Evolutionary conservation across 2,113 vertebrate genomes (phyloP), one percentile per base, ranked within the genome.

Genomic region (Coryphaenoides rupestris): DNA sequence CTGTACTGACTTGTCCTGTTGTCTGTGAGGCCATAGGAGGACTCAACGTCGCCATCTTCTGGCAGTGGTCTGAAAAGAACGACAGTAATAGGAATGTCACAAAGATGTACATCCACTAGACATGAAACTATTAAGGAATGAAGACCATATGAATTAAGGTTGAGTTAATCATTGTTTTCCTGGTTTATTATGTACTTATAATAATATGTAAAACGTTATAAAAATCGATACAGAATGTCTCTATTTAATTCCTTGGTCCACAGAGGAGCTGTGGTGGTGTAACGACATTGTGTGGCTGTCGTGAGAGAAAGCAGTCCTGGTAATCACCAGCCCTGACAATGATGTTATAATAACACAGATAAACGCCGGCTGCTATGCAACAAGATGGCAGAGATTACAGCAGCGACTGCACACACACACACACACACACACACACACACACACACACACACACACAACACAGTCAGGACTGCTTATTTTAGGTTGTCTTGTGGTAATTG

Each of bases 41-140:
- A 73, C 55, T 95, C 93, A 88, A 91, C 90, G 56, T 90, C 91
- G 0, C 92, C 90, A 68, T 96, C 93, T 14, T 95, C 95, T 5
- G 93, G 94, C 46, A 95, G 91, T 2, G 93, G 92, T 69, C 95
- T 98, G 72, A 1, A 73, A 21, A 66, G 46, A 72, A 24, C 45
- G 4, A 58, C 33, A 40, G 33, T 40, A 40, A 40, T 10, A 40
- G 33, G 33, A 40, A 40, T 12, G 33, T 40, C 33, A 40, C 9
- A 40, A 40, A 40, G 4, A 40, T 40, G 9, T 40, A 12, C 6
- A 40, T 40, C 9, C 9, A 40, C 33, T 40, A 40, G 33, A 40
- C 6, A 12, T 7, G 33, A 12, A 40, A 10, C 9, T 40, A 10
- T 12, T 40, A 40, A 12, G 6, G 33, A 6, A 2, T 40, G 33